phyloP scores from a whole-genome alignment of 2,113 vertebrate species.

The Chloebia gouldiae region DNA sequence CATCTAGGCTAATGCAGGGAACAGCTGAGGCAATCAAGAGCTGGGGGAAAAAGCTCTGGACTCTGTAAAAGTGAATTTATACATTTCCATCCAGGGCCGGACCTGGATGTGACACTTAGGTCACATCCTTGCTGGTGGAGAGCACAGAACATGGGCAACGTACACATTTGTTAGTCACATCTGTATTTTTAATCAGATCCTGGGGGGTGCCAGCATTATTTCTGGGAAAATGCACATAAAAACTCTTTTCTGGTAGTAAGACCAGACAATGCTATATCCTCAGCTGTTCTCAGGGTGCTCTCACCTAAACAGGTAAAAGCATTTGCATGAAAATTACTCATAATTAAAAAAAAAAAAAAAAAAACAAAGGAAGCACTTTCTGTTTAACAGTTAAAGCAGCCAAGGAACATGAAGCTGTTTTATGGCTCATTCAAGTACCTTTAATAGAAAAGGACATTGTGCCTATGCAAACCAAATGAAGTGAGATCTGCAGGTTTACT shows the following conservation, averaged over 20 bases:
- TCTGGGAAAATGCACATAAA: not conserved
- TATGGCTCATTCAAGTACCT: not conserved
- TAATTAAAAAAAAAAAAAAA: not conserved
- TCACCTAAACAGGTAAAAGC: not conserved
- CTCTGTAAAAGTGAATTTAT: not conserved
- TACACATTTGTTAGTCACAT: not conserved
- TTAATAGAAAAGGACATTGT: not conserved
- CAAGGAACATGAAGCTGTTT: not conserved
- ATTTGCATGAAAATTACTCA: not conserved
- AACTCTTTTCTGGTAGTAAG: not conserved
- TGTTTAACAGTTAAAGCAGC: not conserved
- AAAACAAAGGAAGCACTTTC: not conserved
- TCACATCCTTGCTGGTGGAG: not conserved
- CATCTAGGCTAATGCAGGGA: not conserved
- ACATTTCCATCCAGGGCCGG: no score
- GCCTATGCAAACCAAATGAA: not conserved
- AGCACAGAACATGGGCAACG: accelerated
- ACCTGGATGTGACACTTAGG: no score
- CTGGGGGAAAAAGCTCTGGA: not conserved
- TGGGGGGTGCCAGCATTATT: not conserved
- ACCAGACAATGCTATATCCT: not conserved
- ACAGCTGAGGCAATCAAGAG: not conserved
- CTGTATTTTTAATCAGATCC: not conserved
- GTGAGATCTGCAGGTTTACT: not conserved
- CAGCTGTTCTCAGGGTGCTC: not conserved